Base-by-base conservation (phyloP, 2,113 vertebrate species). In the Athene cunicularia region DNA sequence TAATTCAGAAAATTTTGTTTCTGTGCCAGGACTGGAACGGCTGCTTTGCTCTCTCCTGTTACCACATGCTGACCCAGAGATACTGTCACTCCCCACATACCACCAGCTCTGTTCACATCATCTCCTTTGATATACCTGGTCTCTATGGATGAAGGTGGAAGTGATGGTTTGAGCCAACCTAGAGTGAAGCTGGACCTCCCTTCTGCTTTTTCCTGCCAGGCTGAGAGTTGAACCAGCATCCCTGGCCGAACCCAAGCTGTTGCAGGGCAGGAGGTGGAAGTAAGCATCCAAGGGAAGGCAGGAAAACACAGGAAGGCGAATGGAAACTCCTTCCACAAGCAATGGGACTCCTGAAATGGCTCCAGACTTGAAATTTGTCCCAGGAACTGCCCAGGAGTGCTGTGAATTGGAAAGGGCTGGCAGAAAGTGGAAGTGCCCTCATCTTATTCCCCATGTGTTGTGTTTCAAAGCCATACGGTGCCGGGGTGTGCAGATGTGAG, bases 251-350 rank as follows among this genome's bases (percentile, higher is more conserved):
- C 9, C 12, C 9, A 0, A 93, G 67, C 95, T 95, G 88, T 92
- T 62, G 80, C 82, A 92, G 49, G 24, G 58, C 49, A 86, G 93
- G 33, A 79, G 79, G 79, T 70, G 74, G 79, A 92, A 92, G 7
- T 8, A 32, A 86, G 67, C 30, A 82, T 93, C 66, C 71, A 82
- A 67, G 28, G 4, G 21, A 53, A 17, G 12, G 43, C 74, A 49
- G 23, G 23, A 67, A 30, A 45, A 76, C 0, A 0, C 15, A 24
- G 63, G 71, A 86, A 86, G 37, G 32, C 1, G 1, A 52, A 16
- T 64, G 35, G 66, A 60, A 94, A 63, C 9, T 52, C 52, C 66
- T 94, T 74, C 47, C 62, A 60, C 24, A 66, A 80, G 52, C 86
- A 72, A n/a, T 5, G 3, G 55, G 86, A 86, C 49, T 90, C 59